Base-by-base conservation (phyloP, 2,113 vertebrate species). In the Athene noctua region DNA sequence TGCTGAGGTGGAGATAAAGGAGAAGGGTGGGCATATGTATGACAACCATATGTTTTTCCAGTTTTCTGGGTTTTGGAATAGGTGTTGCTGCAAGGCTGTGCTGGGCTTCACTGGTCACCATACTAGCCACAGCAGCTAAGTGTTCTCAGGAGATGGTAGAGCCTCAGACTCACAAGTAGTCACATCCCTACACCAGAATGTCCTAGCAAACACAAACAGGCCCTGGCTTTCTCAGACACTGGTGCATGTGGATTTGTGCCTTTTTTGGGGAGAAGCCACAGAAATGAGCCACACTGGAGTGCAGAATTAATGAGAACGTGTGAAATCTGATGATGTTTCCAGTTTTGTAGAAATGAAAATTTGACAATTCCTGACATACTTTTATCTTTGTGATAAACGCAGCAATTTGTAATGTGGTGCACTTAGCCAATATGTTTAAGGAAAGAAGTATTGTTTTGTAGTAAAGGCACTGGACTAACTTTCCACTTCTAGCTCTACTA, bases 31-130 rank as follows among this genome's bases (percentile, higher is more conserved):
- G 13, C 13, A 30, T 80, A 10, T 61, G 11, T 40, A 62, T 38
- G 46, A 51, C 2, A 4, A 55, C 11, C 25, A 6, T 0, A 0
- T 17, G 10, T 11, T 52, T 42, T 55, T 83, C 15, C 13, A 17
- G 10, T 38, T 68, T 58, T 78, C 17, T 59, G 14, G 13, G 9
- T 10, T 59, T 80, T 63, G 40, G 42, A 55, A 52, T 8, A 61
- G 51, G 13, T 26, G 6, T 34, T 54, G 11, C 40, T 88, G 42
- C 9, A 70, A 54, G 26, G 8, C 13, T 73, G 5, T 70, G 15
- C n/a, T 25, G 9, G n/a, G 26, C 23, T 47, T 54, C 23, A 25
- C 3, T 0, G 1, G 29, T n/a, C 17, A 11, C 9, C 61, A 74
- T 5, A 63, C 2, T 34, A 90, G 38, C 11, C 11, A 10, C 14